Evolutionary conservation across 2,797 vertebrate genomes (phyloP).

Genomic region (Thunnus albacares): DNA sequence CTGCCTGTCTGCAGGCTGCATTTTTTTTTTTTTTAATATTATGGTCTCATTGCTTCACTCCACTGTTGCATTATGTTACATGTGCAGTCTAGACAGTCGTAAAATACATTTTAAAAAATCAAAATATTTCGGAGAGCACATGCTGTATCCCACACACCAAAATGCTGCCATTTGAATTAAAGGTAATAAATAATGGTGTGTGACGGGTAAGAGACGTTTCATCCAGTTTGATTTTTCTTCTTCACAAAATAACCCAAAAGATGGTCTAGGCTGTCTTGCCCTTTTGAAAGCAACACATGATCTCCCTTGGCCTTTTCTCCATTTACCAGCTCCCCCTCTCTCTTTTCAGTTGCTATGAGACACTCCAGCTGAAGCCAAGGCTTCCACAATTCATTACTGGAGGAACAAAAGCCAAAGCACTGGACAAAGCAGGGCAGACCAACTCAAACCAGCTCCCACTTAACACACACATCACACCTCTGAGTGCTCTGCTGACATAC

Average conservation of each 20-base stretch:
- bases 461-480: constrained; percentile 85
- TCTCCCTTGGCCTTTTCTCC: constrained; percentile 69
- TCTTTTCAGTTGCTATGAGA: constrained; percentile 86
- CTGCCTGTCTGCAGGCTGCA: background rate
- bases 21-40: background rate
- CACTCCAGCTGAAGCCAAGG: constrained; percentile 83
- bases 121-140: background rate
- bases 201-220: background rate
- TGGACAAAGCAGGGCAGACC: constrained; percentile 83
- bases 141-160: background rate
- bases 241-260: constrained; percentile 40
- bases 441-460: constrained; percentile 83
- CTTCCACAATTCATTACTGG: constrained; percentile 85
- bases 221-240: constrained; percentile 33
- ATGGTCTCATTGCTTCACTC: background rate
- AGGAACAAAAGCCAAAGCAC: constrained; percentile 83
- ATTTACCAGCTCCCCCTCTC: constrained; percentile 72
- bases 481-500: constrained; percentile 76
- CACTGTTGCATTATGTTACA: constrained; percentile 1
- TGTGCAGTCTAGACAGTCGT: background rate
- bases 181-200: constrained; percentile 13
- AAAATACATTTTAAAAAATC: background rate
- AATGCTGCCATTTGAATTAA: constrained; percentile 1
- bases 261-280: constrained; percentile 60
- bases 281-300: constrained; percentile 72